A percentile compares a stretch with the other conserved stretches of the same genome.
These are phyloP conservation scores for Sardinella longiceps DNA, from an alignment of 2,797 vertebrate species.

Conservation along the genomic window DNA sequence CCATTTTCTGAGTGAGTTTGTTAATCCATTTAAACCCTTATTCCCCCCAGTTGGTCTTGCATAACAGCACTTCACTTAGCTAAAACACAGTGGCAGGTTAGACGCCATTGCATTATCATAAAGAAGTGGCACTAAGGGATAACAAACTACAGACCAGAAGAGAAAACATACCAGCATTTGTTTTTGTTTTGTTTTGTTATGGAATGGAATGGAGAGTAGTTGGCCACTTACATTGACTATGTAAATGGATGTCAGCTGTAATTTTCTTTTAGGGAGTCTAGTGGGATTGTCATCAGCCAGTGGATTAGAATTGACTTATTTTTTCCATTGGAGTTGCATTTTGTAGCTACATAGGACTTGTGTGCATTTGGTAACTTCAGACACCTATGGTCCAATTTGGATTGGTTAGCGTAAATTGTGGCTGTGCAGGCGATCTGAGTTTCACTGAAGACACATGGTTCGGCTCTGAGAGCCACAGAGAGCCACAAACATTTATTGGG, in stretches of 20 bases:
- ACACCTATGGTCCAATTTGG: neutral
- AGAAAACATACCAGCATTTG: neutral
- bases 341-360: neutral
- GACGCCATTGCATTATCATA: slow-evolving; percentile 22
- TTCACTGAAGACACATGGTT: neutral
- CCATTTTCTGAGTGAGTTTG: slow-evolving; percentile 30
- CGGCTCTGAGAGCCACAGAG: neutral
- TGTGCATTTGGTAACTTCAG: neutral
- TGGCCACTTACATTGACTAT: neutral
- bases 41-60: slow-evolving; percentile 15
- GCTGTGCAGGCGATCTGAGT: neutral
- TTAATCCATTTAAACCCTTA: slow-evolving; percentile 42
- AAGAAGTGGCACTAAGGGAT: neutral
- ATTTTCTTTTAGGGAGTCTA: too few species aligned
- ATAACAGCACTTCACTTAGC: slow-evolving; percentile 28
- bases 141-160: neutral
- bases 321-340: neutral
- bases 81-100: neutral
- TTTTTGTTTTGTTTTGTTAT: neutral
- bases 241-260: neutral
- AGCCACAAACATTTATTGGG: neutral
- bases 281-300: neutral
- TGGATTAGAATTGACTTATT: neutral
- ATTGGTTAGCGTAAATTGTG: neutral
- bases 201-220: neutral